phyloP scores from a whole-genome alignment of 92 coral and sea anemone species.

The Scolanthus callimorphus region DNA sequence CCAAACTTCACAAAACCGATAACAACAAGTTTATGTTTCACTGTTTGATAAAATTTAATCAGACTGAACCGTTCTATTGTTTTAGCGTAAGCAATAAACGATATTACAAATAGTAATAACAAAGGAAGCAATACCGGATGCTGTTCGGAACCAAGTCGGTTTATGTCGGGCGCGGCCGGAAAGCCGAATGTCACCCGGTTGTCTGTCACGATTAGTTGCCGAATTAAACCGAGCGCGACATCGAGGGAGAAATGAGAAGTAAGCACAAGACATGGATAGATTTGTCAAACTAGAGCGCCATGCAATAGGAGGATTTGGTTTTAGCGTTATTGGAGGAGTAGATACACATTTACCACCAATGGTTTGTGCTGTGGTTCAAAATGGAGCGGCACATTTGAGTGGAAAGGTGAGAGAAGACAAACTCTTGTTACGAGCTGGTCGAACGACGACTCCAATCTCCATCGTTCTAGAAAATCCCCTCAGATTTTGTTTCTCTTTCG shows the following conservation, averaged over 20 bases:
- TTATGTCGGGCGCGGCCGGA: constrained; percentile 15
- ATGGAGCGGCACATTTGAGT: constrained; percentile 93
- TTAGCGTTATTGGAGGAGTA: constrained; percentile 97
- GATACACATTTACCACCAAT: constrained; percentile 98
- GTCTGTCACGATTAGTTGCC: not conserved
- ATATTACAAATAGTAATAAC: too few relatives aligned
- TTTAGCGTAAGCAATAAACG: too few relatives aligned
- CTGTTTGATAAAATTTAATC: too few relatives aligned
- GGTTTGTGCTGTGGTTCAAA: constrained; percentile 96
- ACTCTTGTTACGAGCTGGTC: too few relatives aligned
- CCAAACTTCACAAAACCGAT: too few relatives aligned
- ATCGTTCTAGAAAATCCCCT: too few relatives aligned
- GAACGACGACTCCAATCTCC: too few relatives aligned
- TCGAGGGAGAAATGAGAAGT: not conserved
- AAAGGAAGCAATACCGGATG: constrained; percentile 2
- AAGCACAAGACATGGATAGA: constrained; percentile 43
- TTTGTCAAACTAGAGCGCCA: constrained; percentile 86
- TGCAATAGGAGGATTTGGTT: constrained; percentile 96
- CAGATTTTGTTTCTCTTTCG: too few relatives aligned
- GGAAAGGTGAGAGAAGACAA: constrained; percentile 71
- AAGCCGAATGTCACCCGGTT: constrained; percentile 16
- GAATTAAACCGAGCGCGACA: not conserved
- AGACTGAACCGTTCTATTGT: too few relatives aligned
- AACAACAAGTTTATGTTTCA: too few relatives aligned
- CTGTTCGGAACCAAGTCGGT: constrained; percentile 28